These are phyloP conservation scores for Theonella swinhoei DNA, from an alignment of 37 sponge, comb jelly and placozoan species.

Conservation along the genomic window DNA sequence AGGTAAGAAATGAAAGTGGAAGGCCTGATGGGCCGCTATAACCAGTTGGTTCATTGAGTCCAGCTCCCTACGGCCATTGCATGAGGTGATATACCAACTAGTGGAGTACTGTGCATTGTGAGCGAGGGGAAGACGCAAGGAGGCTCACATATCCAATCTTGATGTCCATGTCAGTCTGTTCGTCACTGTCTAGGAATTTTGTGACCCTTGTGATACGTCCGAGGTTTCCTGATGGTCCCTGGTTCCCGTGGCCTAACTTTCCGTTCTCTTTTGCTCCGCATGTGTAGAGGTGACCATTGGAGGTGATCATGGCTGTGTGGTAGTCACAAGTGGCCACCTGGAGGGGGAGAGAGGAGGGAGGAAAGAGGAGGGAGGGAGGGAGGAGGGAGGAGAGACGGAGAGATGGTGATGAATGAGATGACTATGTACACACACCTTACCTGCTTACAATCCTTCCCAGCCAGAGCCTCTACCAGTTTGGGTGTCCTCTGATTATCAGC, in stretches of 20 bases:
- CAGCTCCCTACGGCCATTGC: too few relatives aligned
- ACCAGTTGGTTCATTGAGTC: too few relatives aligned
- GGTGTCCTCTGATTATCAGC: constrained; percentile 70
- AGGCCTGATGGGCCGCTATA: too few relatives aligned
- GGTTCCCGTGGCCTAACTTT: constrained; percentile 52
- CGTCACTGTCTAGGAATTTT: constrained; percentile 27
- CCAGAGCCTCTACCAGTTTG: constrained; percentile 67
- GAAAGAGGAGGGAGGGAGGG: neutral
- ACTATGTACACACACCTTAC: constrained; percentile 11
- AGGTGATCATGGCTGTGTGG: constrained; percentile 78
- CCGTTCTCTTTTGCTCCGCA: constrained; percentile 77
- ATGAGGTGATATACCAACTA: too few relatives aligned
- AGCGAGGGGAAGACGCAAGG: neutral
- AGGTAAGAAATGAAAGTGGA: neutral
- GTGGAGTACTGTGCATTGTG: neutral
- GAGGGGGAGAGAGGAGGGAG: neutral
- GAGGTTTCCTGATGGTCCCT: neutral
- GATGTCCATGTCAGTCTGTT: constrained; percentile 44
- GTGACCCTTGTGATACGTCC: constrained; percentile 27
- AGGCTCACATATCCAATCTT: constrained; percentile 68
- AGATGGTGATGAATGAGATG: neutral
- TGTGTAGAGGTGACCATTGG: constrained; percentile 69
- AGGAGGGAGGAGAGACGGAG: neutral
- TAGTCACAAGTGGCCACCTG: constrained; percentile 72
- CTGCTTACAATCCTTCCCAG: constrained; percentile 52